Evolutionary conservation across 2,888 invertebrate genomes (phyloP).

Genomic region (Xylophagus ater): DNA sequence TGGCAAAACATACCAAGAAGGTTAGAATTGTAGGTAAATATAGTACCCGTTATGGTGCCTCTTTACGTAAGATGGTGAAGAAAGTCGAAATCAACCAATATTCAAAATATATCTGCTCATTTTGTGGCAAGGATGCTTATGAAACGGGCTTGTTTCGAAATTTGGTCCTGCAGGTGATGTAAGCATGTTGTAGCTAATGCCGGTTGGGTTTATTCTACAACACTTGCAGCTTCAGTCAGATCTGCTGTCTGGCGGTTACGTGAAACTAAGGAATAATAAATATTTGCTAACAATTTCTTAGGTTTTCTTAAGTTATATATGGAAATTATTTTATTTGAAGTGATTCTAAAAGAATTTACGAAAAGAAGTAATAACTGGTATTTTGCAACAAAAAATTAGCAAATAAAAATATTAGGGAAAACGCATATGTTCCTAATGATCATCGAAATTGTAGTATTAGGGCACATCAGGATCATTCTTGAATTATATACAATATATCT

Average conservation of each 20-base stretch:
- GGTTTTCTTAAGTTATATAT: no score
- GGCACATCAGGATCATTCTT: no score
- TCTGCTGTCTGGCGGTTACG: constrained; percentile 94
- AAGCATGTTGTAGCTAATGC: constrained; percentile 96
- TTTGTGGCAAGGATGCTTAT: constrained; percentile 97
- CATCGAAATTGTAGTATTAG: no score
- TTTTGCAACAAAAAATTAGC: no score
- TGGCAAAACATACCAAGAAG: constrained; percentile 98
- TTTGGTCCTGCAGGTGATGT: constrained; percentile 97
- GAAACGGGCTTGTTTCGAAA: constrained; percentile 95
- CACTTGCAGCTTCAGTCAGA: constrained; percentile 93
- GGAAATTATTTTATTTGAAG: no score
- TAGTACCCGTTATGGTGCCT: constrained; percentile 99
- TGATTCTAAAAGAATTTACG: no score
- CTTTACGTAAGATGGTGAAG: constrained; percentile 97
- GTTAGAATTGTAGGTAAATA: constrained; percentile 99
- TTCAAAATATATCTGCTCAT: constrained; percentile 97
- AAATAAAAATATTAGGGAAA: no score
- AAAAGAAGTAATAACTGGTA: no score
- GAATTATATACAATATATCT: no score
- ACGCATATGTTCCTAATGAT: no score
- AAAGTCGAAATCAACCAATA: constrained; percentile 99
- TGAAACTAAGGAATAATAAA: constrained; percentile 51
- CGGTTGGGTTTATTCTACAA: constrained; percentile 97
- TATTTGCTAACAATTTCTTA: neutral